Evolutionary conservation across 2,888 invertebrate genomes (phyloP).

Genomic region (Standfussiana lucernea): DNA sequence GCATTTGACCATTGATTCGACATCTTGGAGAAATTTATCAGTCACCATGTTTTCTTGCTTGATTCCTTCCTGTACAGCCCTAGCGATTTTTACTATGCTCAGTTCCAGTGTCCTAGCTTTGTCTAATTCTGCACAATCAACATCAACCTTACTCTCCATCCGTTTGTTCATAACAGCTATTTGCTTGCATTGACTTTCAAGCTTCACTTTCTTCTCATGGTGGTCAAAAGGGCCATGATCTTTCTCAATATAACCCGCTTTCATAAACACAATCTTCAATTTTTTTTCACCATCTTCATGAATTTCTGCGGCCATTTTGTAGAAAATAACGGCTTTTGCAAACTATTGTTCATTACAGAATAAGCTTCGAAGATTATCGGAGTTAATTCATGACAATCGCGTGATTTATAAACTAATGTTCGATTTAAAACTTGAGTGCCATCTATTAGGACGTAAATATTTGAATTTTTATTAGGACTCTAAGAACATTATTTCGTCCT

Average conservation of each 20-base stretch:
- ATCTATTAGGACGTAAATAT: neutral
- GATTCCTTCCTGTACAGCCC: slow-evolving; percentile 33
- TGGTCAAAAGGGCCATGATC: neutral
- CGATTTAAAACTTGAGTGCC: neutral
- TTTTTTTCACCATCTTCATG: slow-evolving; percentile 45
- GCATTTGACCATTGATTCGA: slow-evolving; percentile 70
- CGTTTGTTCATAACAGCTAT: neutral
- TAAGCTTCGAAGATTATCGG: neutral
- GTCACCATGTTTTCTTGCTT: slow-evolving; percentile 65
- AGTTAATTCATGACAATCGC: slow-evolving; percentile 13
- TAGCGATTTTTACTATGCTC: slow-evolving; percentile 26
- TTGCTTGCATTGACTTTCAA: neutral
- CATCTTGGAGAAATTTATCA: slow-evolving; percentile 73
- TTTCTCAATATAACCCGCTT: neutral
- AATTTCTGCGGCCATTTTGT: slow-evolving; percentile 42
- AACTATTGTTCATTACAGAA: slow-evolving; percentile 18
- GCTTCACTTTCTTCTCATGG: neutral
- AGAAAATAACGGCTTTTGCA: slow-evolving; percentile 12
- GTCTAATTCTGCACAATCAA: slow-evolving; percentile 6
- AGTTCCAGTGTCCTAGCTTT: neutral
- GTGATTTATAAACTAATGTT: neutral
- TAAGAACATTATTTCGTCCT: neutral
- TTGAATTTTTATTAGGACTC: neutral
- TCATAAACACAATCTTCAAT: slow-evolving; percentile 63
- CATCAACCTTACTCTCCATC: neutral